Evolutionary conservation across 2,113 vertebrate species (phyloP).

Genomic region (Anseranas semipalmata): DNA sequence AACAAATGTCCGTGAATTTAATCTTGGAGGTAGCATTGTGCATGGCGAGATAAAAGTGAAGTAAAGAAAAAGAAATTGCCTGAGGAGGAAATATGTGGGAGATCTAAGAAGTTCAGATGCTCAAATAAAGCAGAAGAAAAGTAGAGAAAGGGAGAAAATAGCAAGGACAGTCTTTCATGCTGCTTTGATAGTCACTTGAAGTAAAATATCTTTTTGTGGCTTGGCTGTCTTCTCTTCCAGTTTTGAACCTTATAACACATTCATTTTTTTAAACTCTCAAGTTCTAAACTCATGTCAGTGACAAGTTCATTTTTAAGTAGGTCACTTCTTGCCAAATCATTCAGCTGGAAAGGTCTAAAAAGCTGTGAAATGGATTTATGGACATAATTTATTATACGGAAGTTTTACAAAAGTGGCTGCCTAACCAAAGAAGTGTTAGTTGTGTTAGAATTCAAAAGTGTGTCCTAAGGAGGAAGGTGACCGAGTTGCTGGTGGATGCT

Average conservation of each 20-base stretch:
- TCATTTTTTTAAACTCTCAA: neutral
- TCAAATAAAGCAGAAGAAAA: neutral
- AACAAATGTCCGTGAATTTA: neutral
- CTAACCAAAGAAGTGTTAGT: neutral
- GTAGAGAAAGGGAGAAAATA: neutral
- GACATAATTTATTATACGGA: neutral
- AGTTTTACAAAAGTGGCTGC: neutral
- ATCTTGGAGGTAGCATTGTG: neutral
- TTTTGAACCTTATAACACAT: neutral
- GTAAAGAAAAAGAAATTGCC: neutral
- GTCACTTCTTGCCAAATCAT: neutral
- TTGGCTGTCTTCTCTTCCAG: neutral
- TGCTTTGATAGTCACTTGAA: neutral
- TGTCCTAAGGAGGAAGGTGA: neutral
- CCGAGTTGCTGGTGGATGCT: neutral
- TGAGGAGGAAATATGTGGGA: neutral
- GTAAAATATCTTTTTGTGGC: neutral
- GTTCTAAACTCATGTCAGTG: neutral
- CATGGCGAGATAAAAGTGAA: neutral
- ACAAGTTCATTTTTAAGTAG: conserved; percentile 2
- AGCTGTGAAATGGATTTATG: neutral
- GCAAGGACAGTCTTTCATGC: neutral
- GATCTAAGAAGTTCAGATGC: neutral
- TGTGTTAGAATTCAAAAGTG: neutral
- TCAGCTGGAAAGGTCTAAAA: neutral